Evolutionary conservation across 1,140 invertebrate genomes (phyloP).

Genomic region (Pomacea maculata): DNA sequence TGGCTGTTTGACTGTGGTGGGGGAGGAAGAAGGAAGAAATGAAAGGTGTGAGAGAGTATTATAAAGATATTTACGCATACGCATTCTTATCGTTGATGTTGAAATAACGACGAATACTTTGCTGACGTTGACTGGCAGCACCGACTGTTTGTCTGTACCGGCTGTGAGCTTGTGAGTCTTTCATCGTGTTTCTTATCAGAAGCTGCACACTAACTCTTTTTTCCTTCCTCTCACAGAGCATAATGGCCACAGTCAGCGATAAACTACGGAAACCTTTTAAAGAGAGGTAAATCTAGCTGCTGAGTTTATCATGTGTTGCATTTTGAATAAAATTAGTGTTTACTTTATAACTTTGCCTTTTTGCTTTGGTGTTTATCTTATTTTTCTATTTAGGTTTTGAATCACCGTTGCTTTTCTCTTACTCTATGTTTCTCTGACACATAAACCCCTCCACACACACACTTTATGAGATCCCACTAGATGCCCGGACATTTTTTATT

Average conservation of each 20-base stretch:
- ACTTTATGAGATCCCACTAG: no score
- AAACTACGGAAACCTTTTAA: slow-evolving; percentile 88
- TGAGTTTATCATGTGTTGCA: not conserved
- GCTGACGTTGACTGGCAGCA: not conserved
- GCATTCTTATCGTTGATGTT: no score
- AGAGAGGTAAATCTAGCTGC: slow-evolving; percentile 71
- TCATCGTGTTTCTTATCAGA: not conserved
- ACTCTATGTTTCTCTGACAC: no score
- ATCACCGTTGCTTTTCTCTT: no score
- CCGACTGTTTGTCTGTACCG: not conserved
- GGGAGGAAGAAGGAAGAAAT: not conserved
- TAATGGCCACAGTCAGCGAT: slow-evolving; percentile 67
- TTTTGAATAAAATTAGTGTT: not conserved
- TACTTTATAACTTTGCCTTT: no score
- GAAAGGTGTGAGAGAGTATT: not conserved
- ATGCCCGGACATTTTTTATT: no score
- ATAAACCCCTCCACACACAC: no score
- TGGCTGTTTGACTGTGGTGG: not conserved
- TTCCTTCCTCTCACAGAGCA: slow-evolving; percentile 39
- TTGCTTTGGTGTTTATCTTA: no score
- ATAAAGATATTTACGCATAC: not conserved
- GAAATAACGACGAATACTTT: not conserved
- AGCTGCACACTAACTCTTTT: not conserved
- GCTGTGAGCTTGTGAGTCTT: not conserved
- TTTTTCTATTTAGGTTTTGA: no score